phyloP scores from a whole-genome alignment of 2,113 vertebrate genomes.

The Guaruba guarouba region DNA sequence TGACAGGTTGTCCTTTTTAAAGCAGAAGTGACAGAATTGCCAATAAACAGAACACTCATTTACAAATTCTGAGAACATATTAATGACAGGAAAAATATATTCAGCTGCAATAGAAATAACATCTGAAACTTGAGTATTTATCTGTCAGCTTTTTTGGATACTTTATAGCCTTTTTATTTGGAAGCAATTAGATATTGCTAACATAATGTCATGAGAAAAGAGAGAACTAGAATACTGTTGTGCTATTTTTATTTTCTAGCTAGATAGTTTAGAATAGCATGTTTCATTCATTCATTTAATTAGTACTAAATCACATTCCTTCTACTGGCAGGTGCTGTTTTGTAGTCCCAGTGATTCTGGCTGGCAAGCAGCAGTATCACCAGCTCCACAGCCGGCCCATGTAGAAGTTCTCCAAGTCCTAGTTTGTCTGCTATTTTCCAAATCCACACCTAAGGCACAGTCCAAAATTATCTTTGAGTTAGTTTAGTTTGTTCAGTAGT shows the following conservation, averaged over 20 bases:
- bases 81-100: neutral
- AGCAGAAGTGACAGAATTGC: neutral
- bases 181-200: neutral
- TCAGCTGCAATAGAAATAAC: neutral
- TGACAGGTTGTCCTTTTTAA: neutral
- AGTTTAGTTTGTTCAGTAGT: neutral
- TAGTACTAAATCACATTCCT: neutral
- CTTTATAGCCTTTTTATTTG: neutral
- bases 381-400: fast-evolving
- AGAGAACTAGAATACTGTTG: neutral
- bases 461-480: neutral
- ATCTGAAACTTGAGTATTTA: neutral
- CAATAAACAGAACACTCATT: neutral
- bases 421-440: neutral
- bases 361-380: neutral
- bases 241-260: neutral
- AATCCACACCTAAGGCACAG: neutral
- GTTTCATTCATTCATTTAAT: neutral
- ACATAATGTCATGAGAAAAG: neutral
- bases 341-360: neutral
- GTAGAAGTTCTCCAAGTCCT: neutral
- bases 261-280: neutral
- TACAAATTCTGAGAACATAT: neutral
- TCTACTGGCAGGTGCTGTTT: neutral
- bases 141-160: neutral